These are phyloP conservation scores for Trichacis sp. DNA, from an alignment of 2,888 invertebrate genomes.

Conservation along the genomic window DNA sequence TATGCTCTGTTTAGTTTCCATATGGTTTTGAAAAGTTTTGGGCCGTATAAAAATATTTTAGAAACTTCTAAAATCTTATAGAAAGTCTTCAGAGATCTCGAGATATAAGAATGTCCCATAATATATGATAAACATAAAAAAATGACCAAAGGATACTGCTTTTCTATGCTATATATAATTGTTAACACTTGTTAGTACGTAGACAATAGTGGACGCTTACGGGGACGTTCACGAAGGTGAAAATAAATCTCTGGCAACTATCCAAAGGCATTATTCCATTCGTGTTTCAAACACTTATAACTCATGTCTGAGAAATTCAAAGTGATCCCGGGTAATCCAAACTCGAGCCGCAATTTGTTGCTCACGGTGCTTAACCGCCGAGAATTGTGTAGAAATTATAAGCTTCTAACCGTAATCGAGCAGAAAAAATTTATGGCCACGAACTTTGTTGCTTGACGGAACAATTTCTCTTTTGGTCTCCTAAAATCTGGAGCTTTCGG, in stretches of 20 bases:
- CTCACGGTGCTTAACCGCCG: constrained; percentile 1
- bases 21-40: no score
- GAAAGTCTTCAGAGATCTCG: no score
- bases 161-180: no score
- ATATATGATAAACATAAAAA: no score
- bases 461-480: background rate
- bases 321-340: constrained; percentile 7
- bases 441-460: background rate
- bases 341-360: constrained; percentile 3
- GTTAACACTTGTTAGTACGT: background rate
- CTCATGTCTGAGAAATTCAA: constrained; percentile 6
- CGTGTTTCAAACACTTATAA: constrained; percentile 8
- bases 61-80: no score
- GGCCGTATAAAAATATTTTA: no score
- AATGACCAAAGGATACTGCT: no score
- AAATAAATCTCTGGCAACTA: background rate
- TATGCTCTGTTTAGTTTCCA: no score
- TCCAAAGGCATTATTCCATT: constrained; percentile 3
- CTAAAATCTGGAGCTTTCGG: no score
- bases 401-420: background rate
- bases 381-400: constrained; percentile 6
- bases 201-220: no score
- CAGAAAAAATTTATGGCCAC: constrained; percentile 1
- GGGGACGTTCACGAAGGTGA: background rate
- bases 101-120: no score